Conservation (phyloP, 2,888 invertebrate genomes). For the Anticlea derivata region DNA sequence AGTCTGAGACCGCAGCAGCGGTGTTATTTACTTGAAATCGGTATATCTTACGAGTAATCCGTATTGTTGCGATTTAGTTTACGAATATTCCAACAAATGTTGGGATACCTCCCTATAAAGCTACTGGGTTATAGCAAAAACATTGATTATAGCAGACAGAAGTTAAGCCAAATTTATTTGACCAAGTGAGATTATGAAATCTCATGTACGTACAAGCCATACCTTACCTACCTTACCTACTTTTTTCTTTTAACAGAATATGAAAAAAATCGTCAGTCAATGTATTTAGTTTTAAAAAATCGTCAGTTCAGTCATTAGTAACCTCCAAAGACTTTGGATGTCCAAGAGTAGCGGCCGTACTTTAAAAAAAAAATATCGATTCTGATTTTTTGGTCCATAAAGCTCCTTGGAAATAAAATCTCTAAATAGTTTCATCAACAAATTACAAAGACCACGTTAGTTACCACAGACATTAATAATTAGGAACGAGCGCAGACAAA, state of each 20-base stretch:
- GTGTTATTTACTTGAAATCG: constrained; percentile 30
- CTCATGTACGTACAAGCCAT: too few relatives aligned
- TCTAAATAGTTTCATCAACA: background rate
- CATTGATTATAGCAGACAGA: constrained; percentile 5
- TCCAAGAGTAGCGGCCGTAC: too few relatives aligned
- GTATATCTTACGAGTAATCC: constrained; percentile 9
- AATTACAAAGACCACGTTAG: background rate
- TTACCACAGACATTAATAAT: background rate
- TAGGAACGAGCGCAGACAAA: background rate
- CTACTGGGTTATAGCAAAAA: constrained; percentile 14
- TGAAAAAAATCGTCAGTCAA: background rate
- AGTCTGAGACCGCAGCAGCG: constrained; percentile 25
- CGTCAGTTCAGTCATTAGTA: too few relatives aligned
- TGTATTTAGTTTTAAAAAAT: background rate
- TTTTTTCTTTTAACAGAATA: background rate
- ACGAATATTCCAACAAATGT: constrained; percentile 13
- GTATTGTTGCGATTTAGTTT: constrained; percentile 13
- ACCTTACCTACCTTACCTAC: too few relatives aligned
- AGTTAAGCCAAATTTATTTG: too few relatives aligned
- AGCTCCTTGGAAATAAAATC: background rate
- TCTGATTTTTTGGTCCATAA: too few relatives aligned
- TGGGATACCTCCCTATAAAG: background rate
- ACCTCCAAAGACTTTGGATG: too few relatives aligned
- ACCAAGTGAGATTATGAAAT: too few relatives aligned
- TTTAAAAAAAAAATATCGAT: background rate